Evolutionary conservation across 2,797 vertebrate species (phyloP), one percentile per base, ranked within the genome.

Genomic region (Sebastes itinus): DNA sequence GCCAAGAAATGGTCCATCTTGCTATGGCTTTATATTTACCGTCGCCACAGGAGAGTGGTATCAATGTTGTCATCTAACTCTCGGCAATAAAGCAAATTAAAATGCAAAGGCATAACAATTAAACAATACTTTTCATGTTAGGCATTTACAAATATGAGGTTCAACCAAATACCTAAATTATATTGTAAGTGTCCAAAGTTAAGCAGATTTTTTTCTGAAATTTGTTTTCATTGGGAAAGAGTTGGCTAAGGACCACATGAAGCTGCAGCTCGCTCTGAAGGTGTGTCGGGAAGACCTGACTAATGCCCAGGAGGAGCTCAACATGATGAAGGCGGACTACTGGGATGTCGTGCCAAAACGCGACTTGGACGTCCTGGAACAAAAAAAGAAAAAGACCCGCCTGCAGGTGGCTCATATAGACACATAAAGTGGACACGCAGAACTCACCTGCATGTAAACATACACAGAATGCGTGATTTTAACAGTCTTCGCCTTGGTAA

Each of bases 321-420:
- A 91, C 72, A 90, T 81, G 22, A 84, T 97, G 77, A 95, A 92
- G 71, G 95, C 96, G 6, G 95, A 96, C 62, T 96, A 95, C 28
- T 94, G 93, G 80, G 96, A 97, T 2, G 95, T 96, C 1, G 96
- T 97, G n/a, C 95, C 96, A 28, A 95, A 93, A 76, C 94, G 90
- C 70, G 90, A 96, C 78, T 97, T 95, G 90, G 96, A 97, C 64
- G 89, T 79, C 4, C 92, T 96, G 76, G 94, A 97, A 65, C 82
- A 92, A 66, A 92, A 80, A 58, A 94, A 96, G 72, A 90, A 90
- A 49, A 88, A 92, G 8, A 92, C 94, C 74, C 82, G 90, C 18
- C 84, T 90, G 46, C 94, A 97, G 96, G 97, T 97, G 81, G 7
- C 12, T 22, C 2, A 66, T 25, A 12, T 0, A 56, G 14, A 83